These are phyloP conservation scores for Netelia inedita DNA, from an alignment of 2,888 invertebrate species.

Conservation along the genomic window DNA sequence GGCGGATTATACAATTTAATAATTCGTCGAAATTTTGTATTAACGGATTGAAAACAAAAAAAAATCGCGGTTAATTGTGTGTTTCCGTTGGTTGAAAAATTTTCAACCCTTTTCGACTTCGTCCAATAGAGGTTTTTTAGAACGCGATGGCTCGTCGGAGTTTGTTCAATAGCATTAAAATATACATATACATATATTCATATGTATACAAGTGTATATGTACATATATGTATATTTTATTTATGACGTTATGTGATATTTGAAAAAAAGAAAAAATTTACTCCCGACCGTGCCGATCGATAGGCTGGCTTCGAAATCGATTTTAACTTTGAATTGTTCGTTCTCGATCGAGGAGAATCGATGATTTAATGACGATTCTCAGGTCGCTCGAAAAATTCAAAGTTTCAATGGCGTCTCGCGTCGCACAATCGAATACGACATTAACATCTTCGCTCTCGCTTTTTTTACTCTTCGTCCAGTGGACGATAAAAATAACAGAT, in stretches of 20 bases:
- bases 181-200: conserved; percentile 51
- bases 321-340: neutral
- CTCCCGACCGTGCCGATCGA: neutral
- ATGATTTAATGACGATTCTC: neutral
- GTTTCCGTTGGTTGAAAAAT: neutral
- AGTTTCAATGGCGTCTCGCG: neutral
- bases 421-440: neutral
- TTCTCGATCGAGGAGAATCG: neutral
- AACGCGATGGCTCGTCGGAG: conserved; percentile 43
- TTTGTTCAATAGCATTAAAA: conserved; percentile 55
- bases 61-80: too few relatives aligned
- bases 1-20: neutral
- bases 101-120: neutral
- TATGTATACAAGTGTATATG: conserved; percentile 54
- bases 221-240: conserved; percentile 66
- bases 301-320: neutral
- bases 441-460: neutral
- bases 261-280: neutral
- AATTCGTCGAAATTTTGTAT: too few relatives aligned
- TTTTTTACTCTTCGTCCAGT: neutral
- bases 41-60: too few relatives aligned
- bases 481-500: conserved; percentile 68
- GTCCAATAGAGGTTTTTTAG: neutral
- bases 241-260: conserved; percentile 74
- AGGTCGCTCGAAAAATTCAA: neutral